Percentiles rank a stretch among this genome's conserved stretches.
These are phyloP conservation scores for Hylomyscus alleni DNA, from an alignment of 2,797 vertebrate genomes.

Conservation along the genomic window DNA sequence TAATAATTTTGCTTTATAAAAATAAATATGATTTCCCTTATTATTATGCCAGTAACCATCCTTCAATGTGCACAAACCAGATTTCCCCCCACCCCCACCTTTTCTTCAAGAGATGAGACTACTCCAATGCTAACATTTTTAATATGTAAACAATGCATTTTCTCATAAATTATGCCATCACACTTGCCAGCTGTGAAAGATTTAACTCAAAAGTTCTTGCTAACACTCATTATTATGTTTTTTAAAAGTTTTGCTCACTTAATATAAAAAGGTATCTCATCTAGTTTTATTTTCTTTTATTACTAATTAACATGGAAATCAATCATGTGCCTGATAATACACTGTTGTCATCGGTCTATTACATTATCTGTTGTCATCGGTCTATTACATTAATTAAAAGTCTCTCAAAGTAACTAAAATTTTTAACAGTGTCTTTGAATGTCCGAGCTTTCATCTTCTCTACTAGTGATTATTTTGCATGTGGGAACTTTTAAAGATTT, in stretches of 20 bases:
- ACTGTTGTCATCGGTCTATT: background rate
- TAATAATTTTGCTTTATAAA: conserved; percentile 31
- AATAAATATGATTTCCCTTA: background rate
- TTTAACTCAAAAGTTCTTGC: background rate
- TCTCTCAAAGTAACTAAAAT: conserved; percentile 41
- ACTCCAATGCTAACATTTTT: background rate
- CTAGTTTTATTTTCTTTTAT: conserved; percentile 22
- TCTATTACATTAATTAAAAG: conserved; percentile 31
- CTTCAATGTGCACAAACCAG: background rate
- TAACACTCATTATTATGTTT: background rate
- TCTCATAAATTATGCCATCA: background rate
- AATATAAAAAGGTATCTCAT: background rate
- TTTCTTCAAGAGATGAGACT: conserved; percentile 31
- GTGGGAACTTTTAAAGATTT: background rate
- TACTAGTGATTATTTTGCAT: background rate
- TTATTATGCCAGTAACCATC: background rate
- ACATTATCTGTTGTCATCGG: background rate
- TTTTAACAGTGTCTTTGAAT: conserved; percentile 8
- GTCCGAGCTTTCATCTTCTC: background rate
- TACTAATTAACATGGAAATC: conserved; percentile 50
- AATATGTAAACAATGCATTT: background rate
- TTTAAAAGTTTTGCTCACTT: conserved; percentile 46
- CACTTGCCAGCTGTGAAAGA: background rate
- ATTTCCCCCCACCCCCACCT: background rate
- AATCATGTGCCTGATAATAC: conserved; percentile 8